Evolutionary conservation across 2,888 invertebrate species (phyloP), one percentile per base, ranked within the genome.

Genomic region (Plemyria rubiginata): DNA sequence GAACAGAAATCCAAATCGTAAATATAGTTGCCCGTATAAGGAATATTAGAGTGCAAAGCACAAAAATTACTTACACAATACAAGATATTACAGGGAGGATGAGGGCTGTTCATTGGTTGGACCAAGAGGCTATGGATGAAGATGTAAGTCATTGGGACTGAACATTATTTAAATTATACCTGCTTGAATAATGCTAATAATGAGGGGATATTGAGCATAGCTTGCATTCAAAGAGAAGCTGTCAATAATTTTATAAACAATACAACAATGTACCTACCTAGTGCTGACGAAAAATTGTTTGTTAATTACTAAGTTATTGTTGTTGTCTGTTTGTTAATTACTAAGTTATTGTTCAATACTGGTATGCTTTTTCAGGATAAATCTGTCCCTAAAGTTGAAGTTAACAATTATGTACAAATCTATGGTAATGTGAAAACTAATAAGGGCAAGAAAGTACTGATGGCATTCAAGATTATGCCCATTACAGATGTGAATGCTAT

Each of bases 81-180:
- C 92, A 93, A 75, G 93, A 93, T 69, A 92, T 93, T 28, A 93
- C 93, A 1, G 93, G 93, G 0, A 83, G 90, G 64, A 93, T 93
- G 93, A 80, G 84, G 70, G 92, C 93, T 57, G 90, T 93, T 15
- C 73, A 92, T 16, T 93, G 93, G 93, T 71, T 92, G 54, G 93
- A 93, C 68, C 90, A 91, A 70, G 93, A 93, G 62, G 82, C 89
- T 29, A 89, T 91, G 85, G 91, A 91, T 75, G 92, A 92, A 75
- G 92, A 92, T 81, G 93, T 91, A 80, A 74, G 73, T 40, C 6
- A n/a, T 49, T 22, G 3, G 12, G 11, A 38, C 3, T 11, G 3
- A 38, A 38, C 11, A 38, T 11, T 38, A 7, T 7, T 8, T 7
- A 32, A 22, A 3, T 1, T 2, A 22, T 22, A 22, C 22, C 22